Evolutionary conservation across 2,113 vertebrate genomes (phyloP), one percentile per base, ranked within the genome.

Genomic region (Sinocyclocheilus rhinocerous): DNA sequence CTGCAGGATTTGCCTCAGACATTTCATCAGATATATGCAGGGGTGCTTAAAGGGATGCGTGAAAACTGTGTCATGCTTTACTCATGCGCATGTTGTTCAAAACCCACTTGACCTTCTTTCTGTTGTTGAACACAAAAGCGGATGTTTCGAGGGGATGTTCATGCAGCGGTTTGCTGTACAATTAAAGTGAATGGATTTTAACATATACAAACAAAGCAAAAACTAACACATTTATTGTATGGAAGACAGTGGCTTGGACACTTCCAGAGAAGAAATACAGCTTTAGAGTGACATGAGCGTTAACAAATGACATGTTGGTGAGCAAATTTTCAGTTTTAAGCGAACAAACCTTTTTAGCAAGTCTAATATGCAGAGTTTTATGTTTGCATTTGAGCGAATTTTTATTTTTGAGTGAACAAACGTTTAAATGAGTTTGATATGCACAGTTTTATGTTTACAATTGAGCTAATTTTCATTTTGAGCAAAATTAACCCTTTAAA

Each of bases 11-110:
- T 93, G 86, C 91, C 91, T 85, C 84, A 83, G 80, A 85, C 88
- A 89, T 90, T 89, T 94, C 91, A 93, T 91, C 91, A 90, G 90
- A 88, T 86, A 86, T 88, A 89, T 70, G 86, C 90, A 61, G 73
- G 50, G 77, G 79, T 73, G 86, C 86, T 85, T 72, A 88, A 45
- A 82, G 75, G 29, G 67, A 70, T 76, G 13, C 24, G 36, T 73
- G 39, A 13, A 78, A 57, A 59, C 26, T 36, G 26, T 20, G 26
- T 59, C 76, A 33, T 78, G 8, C 36, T 78, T 78, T 24, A 61
- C 33, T 61, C 7, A 39, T 1, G 18, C 33, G 2, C 69, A 12
- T 11, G 33, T 45, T 5, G 11, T 73, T 73, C 18, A 73, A 42
- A 73, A 42, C 36, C 9, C 70, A 39, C 18, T 42, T 4, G 36